Base-by-base conservation (phyloP, 2,797 vertebrate species). In the Amniataba percoides region DNA sequence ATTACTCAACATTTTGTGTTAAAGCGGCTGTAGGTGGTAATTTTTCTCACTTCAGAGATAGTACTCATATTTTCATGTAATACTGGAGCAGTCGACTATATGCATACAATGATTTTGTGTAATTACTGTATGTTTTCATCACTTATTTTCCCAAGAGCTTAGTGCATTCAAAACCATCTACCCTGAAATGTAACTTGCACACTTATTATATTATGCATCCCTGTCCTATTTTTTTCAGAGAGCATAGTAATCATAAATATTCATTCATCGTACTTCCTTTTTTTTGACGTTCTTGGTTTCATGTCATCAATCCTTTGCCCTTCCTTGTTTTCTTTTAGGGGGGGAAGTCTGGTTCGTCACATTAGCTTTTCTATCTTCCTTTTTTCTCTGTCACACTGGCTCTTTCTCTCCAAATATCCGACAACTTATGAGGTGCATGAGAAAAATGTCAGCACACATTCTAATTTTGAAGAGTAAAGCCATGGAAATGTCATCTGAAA, bases 401-500 rank as follows among this genome's bases (percentile, higher is more conserved):
- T 76, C 43, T 65, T 57, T 59, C 36, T 78, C 67, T 58, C 19
- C 62, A 65, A 73, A 82, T 64, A 69, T 59, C 49, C 63, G 43
- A 80, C 25, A 74, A 75, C 31, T 64, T 73, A 49, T 62, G 74
- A 89, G 76, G 57, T 57, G 80, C 71, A 80, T 73, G 77, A 80
- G 78, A 84, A 74, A 93, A 92, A 93, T 91, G 92, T 88, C 91
- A 89, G 78, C 65, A 72, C 58, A 16, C 52, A 91, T 93, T 92
- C 69, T 79, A 77, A 92, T 89, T 87, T 83, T 72, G 66, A 89
- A 71, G 57, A 72, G 75, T 77, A 86, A 81, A 87, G 83, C 73
- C 77, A 81, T 51, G 78, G 74, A 94, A 93, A 95, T 94, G 92
- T 87, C 91, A 93, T 76, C 63, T 71, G 74, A 89, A 86, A 87